These are phyloP conservation scores for Chelmon rostratus DNA, from an alignment of 2,797 vertebrate species.

Conservation along the genomic window DNA sequence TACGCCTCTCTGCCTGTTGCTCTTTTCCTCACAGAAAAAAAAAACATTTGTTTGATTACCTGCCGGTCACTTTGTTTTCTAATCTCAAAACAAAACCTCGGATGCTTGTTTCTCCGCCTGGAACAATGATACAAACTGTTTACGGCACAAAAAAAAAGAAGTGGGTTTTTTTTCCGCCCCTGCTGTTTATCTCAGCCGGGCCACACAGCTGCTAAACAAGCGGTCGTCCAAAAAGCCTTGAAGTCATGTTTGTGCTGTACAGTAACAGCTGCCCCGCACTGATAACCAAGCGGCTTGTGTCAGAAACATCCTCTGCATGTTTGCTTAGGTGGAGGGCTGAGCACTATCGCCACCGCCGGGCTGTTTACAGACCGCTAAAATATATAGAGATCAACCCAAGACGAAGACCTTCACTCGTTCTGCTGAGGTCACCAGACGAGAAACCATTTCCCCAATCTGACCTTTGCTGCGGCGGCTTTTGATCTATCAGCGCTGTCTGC, in stretches of 20 bases:
- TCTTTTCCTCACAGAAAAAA: constrained; percentile 1
- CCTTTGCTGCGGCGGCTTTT: constrained; percentile 49
- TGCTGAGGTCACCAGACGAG: constrained; percentile 18
- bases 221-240: constrained; percentile 44
- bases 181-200: constrained; percentile 71
- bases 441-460: constrained; percentile 44
- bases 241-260: constrained; percentile 61
- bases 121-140: constrained; percentile 51
- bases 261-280: constrained; percentile 55
- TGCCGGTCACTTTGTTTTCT: constrained; percentile 24
- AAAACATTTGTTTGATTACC: constrained; percentile 11
- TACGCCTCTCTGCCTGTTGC: neutral
- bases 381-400: constrained; percentile 30
- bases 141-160: constrained; percentile 28
- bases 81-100: constrained; percentile 13
- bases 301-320: constrained; percentile 63
- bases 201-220: constrained; percentile 60
- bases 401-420: constrained; percentile 1
- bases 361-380: constrained; percentile 59
- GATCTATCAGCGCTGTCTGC: constrained; percentile 21
- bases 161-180: constrained; percentile 29
- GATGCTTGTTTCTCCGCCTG: constrained; percentile 3
- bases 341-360: constrained; percentile 8
- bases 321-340: constrained; percentile 47
- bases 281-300: constrained; percentile 61